Percentiles rank a stretch among this genome's conserved stretches.
These are phyloP conservation scores for Noctua janthe DNA, from an alignment of 2,888 invertebrate genomes.

Conservation along the genomic window DNA sequence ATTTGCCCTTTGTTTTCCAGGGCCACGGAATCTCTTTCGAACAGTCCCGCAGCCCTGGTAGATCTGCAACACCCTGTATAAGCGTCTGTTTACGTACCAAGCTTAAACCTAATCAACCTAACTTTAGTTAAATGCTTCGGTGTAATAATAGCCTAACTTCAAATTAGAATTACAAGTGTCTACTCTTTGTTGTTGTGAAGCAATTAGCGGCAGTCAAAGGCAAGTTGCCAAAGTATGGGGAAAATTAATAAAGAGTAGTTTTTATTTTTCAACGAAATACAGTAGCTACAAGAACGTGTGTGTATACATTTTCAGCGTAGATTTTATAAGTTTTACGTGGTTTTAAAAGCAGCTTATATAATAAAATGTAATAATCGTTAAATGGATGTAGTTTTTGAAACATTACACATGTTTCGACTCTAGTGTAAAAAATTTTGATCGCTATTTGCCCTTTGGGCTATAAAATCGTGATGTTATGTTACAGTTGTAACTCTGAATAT, in stretches of 20 bases:
- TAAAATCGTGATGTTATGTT: not conserved
- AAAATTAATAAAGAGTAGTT: conserved; percentile 5
- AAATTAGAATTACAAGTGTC: conserved; percentile 9
- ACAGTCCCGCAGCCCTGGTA: no score
- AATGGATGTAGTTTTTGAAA: not conserved
- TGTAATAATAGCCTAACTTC: no score
- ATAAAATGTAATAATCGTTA: not conserved
- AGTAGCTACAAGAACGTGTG: not conserved
- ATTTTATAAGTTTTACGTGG: not conserved
- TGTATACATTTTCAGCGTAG: not conserved
- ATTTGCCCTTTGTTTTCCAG: no score
- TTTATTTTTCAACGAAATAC: not conserved
- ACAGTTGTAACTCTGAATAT: not conserved
- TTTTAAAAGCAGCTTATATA: not conserved
- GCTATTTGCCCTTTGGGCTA: not conserved
- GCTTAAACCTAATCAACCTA: conserved; percentile 14
- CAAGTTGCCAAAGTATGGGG: not conserved
- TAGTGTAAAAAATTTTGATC: not conserved
- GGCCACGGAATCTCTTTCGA: no score
- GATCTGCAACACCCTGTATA: no score
- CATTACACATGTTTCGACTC: not conserved
- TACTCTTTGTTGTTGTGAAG: conserved; percentile 23
- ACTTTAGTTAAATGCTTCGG: conserved; percentile 1
- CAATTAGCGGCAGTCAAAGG: conserved; percentile 25
- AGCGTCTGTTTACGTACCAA: not conserved